A percentile compares a stretch with the other conserved stretches of the same genome.
phyloP scores from a whole-genome alignment of 1,140 invertebrate genomes.

The Aradophagus sp. region DNA sequence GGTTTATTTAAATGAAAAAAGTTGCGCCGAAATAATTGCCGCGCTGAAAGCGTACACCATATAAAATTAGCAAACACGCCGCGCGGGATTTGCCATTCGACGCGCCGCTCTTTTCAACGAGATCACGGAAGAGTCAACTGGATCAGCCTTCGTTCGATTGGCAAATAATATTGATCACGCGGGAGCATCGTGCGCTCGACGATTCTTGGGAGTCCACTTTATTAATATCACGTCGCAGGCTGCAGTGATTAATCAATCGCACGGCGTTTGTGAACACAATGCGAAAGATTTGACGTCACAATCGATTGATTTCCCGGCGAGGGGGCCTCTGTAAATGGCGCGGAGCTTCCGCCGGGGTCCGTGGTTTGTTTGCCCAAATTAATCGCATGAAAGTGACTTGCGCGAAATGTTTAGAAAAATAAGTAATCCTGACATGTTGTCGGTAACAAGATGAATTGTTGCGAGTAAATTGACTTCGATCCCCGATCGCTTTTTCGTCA shows the following conservation, averaged over 20 bases:
- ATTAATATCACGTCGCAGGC: constrained; percentile 8
- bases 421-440: no score
- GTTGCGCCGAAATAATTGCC: constrained; percentile 47
- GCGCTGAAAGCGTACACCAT: constrained; percentile 16
- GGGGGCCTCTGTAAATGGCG: background rate
- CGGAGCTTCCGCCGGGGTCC: no score
- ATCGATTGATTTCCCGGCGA: constrained; percentile 1
- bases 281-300: constrained; percentile 13
- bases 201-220: constrained; percentile 12
- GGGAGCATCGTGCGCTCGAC: constrained; percentile 16
- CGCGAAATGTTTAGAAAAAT: no score
- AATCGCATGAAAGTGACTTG: no score
- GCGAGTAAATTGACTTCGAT: no score
- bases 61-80: constrained; percentile 7
- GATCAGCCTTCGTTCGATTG: constrained; percentile 9
- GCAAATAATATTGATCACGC: constrained; percentile 21
- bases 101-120: no score
- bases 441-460: no score
- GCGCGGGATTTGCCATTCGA: no score
- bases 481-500: no score
- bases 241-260: constrained; percentile 19
- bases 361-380: no score
- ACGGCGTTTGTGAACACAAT: background rate
- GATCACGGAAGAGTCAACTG: constrained; percentile 15
- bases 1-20: constrained; percentile 16